phyloP scores from a whole-genome alignment of 64 coral and sea anemone species.

The Montipora efflorescens region DNA sequence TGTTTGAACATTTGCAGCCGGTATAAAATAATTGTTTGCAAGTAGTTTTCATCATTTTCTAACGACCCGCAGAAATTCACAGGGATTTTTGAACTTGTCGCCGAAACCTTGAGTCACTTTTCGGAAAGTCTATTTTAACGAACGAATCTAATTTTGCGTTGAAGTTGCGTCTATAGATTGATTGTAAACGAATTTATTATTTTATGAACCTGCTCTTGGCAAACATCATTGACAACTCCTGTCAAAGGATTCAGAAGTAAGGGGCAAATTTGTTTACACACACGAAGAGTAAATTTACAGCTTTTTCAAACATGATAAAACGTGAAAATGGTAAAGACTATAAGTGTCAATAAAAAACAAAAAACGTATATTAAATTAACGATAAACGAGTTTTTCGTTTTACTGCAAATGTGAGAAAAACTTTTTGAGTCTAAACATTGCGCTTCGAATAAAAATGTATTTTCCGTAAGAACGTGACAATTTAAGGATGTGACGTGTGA shows the following conservation, averaged over 20 bases:
- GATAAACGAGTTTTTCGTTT: neutral
- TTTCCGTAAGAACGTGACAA: neutral
- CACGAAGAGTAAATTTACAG: neutral
- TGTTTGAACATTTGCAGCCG: no score
- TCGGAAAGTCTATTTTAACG: neutral
- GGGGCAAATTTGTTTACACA: neutral
- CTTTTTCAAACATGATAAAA: neutral
- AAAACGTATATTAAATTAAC: no score
- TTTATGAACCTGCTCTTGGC: neutral
- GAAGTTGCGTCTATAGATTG: neutral
- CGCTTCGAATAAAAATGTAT: neutral
- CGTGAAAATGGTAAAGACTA: neutral
- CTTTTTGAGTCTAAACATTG: neutral
- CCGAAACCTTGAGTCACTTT: no score
- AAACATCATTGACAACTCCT: neutral
- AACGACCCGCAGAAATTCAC: no score
- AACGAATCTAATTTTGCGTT: neutral
- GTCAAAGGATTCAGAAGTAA: neutral
- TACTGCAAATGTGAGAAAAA: neutral
- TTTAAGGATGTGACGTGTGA: neutral
- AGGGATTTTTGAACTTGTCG: no score
- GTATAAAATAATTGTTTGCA: no score
- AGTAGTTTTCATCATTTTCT: no score
- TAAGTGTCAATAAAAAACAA: neutral
- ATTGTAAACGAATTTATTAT: neutral